Evolutionary conservation across 2,113 vertebrate species (phyloP).

Genomic region (Lepus europaeus): DNA sequence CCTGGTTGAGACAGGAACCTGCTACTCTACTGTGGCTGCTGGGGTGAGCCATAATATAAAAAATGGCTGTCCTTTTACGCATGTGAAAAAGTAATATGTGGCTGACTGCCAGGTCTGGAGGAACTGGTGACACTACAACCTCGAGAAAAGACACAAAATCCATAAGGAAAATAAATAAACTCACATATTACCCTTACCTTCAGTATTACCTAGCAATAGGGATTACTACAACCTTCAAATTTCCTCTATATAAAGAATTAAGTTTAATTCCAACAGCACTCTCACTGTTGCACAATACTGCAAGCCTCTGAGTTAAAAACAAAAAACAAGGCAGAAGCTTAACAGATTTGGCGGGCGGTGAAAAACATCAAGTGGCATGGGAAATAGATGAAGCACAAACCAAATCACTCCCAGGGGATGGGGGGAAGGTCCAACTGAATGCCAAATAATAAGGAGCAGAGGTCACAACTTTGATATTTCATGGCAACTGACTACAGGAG

Average conservation of each 20-base stretch:
- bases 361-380: neutral
- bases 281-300: neutral
- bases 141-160: slow-evolving; percentile 28
- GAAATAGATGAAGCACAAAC: slow-evolving; percentile 12
- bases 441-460: neutral
- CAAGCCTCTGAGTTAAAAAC: neutral
- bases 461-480: neutral
- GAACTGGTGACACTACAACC: slow-evolving; percentile 2
- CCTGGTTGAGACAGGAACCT: neutral
- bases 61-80: neutral
- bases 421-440: neutral
- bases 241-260: slow-evolving; percentile 26
- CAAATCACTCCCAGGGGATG: neutral
- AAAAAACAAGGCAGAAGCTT: neutral
- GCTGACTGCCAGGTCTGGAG: neutral
- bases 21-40: neutral
- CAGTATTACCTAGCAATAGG: neutral
- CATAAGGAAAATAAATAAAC: neutral
- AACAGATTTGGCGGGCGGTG: neutral
- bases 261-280: slow-evolving; percentile 18
- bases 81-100: neutral
- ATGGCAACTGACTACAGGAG: neutral
- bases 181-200: neutral
- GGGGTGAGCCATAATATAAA: neutral
- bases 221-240: neutral